Conservation (phyloP, 1,140 invertebrate genomes). For the Drosophila nigromelanica region DNA sequence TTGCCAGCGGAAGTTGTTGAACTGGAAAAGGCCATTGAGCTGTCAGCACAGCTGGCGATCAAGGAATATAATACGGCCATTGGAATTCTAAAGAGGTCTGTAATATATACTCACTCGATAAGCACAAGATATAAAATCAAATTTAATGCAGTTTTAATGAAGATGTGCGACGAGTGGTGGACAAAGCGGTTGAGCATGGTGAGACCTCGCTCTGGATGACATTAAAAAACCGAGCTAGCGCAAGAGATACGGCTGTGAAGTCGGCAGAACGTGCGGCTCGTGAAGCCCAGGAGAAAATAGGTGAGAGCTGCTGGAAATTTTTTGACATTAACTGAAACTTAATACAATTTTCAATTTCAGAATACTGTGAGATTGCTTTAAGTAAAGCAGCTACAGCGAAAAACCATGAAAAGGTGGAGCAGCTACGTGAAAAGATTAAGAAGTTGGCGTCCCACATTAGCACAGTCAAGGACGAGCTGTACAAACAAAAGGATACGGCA, state of each 20-base stretch:
- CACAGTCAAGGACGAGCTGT: slow-evolving; percentile 86
- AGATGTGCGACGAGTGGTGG: slow-evolving; percentile 87
- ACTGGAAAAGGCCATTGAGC: slow-evolving; percentile 85
- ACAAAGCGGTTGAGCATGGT: slow-evolving; percentile 85
- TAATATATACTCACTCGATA: not conserved
- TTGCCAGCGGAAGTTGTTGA: slow-evolving; percentile 83
- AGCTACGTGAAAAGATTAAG: slow-evolving; percentile 86
- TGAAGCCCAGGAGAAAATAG: slow-evolving; percentile 77
- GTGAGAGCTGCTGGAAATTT: slow-evolving; percentile 24
- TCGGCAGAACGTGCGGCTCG: slow-evolving; percentile 85
- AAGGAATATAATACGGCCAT: slow-evolving; percentile 86
- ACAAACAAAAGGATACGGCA: slow-evolving; percentile 85
- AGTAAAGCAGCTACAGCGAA: slow-evolving; percentile 84
- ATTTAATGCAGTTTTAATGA: slow-evolving; percentile 85
- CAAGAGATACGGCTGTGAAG: slow-evolving; percentile 84
- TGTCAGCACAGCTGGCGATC: slow-evolving; percentile 85
- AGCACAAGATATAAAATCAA: not conserved
- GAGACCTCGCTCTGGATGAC: slow-evolving; percentile 85
- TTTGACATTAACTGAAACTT: not conserved
- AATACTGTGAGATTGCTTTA: slow-evolving; percentile 84
- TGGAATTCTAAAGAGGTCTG: slow-evolving; percentile 83
- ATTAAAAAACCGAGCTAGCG: slow-evolving; percentile 86
- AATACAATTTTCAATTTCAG: slow-evolving; percentile 30
- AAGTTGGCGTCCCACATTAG: slow-evolving; percentile 87
- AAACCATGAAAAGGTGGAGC: slow-evolving; percentile 83